Evolutionary conservation across 2,113 vertebrate species (phyloP), one percentile per base, ranked within the genome.

Genomic region (Petromus typicus): DNA sequence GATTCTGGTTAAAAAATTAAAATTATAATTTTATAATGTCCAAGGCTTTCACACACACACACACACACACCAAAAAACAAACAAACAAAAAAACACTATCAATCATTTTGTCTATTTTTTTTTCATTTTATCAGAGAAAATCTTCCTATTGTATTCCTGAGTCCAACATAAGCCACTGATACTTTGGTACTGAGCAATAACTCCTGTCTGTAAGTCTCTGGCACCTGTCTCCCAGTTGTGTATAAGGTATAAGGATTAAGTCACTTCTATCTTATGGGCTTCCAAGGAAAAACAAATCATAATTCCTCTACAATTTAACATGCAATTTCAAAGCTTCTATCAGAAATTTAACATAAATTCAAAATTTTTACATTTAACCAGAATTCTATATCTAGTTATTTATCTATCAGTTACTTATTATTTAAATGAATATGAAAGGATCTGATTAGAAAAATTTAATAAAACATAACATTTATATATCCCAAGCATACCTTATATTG

Each of bases 11-110:
- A 51, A 79, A 78, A 16, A 90, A 92, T 67, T 61, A 64, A 91
- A 83, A 84, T 37, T 94, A 91, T 30, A 92, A 81, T 75, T 86
- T 80, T 86, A 83, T 86, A 57, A 86, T 92, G 16, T 86, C 45
- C 34, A 89, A 54, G n/a, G 25, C 56, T 89, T 89, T 76, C 45
- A 59, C 2, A 73, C n/a, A n/a, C n/a, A 89, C 34, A 85, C 63
- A 95, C 80, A 45, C n/a, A n/a, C n/a, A n/a, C n/a, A n/a, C n/a
- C n/a, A n/a, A n/a, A n/a, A n/a, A n/a, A n/a, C n/a, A n/a, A n/a
- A n/a, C n/a, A n/a, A n/a, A n/a, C n/a, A n/a, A n/a, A n/a, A n/a
- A n/a, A n/a, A n/a, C n/a, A n/a, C n/a, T 89, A 4, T 63, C 25
- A 37, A 63, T 11, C 43, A 61, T 61, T 93, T 92, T 40, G 78